Conservation (phyloP, 2,113 vertebrate genomes). For the Coregonus clupeaformis region DNA sequence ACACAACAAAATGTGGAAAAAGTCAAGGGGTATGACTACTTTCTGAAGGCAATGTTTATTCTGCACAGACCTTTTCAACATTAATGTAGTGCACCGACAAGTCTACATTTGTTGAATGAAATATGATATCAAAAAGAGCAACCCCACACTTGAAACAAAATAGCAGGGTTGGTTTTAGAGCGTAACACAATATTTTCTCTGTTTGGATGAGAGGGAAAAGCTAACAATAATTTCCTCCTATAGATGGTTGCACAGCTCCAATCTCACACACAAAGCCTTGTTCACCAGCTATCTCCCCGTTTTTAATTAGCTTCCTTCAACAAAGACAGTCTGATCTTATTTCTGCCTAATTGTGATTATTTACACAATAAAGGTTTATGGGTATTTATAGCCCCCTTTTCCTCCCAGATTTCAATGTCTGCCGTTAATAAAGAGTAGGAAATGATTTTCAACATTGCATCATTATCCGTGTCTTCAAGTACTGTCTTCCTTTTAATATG, state of each 20-base stretch:
- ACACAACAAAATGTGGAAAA: too few species aligned
- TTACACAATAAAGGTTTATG: conserved; percentile 62
- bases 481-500: conserved; percentile 71
- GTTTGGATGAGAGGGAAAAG: neutral
- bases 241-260: conserved; percentile 19
- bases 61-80: conserved; percentile 5
- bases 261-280: neutral
- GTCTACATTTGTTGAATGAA: neutral
- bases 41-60: conserved; percentile 1
- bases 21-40: too few species aligned
- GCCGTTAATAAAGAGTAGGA: conserved; percentile 62
- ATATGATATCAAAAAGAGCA: neutral
- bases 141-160: conserved; percentile 4
- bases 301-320: conserved; percentile 67
- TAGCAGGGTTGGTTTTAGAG: conserved; percentile 9
- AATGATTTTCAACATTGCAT: conserved; percentile 69
- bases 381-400: conserved; percentile 57
- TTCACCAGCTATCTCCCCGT: conserved; percentile 32
- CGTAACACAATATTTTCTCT: conserved; percentile 23
- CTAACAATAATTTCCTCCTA: conserved; percentile 28
- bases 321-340: conserved; percentile 52
- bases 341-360: conserved; percentile 68
- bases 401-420: conserved; percentile 48
- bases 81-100: conserved; percentile 13
- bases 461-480: conserved; percentile 70